Evolutionary conservation across 2,888 invertebrate species (phyloP).

Genomic region (Aradus depressus): DNA sequence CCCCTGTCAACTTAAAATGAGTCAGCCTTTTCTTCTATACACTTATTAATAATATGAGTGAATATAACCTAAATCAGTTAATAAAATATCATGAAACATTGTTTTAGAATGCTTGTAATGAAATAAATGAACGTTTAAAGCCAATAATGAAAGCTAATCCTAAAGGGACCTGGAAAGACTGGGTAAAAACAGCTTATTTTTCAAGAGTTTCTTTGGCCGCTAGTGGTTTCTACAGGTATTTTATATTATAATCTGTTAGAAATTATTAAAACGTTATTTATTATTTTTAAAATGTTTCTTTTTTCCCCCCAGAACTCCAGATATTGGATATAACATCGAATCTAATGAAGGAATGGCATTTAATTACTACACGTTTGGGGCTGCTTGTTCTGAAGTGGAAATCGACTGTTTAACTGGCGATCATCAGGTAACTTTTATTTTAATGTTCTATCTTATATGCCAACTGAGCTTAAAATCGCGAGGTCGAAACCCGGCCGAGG

Average conservation of each 20-base stretch:
- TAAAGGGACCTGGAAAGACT: constrained; percentile 69
- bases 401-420: constrained; percentile 91
- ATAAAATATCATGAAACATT: too few species aligned
- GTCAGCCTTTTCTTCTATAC: too few species aligned
- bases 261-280: neutral
- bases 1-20: too few species aligned
- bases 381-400: constrained; percentile 78
- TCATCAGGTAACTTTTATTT: constrained; percentile 52
- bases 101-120: constrained; percentile 61
- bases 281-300: neutral
- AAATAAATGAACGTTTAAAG: constrained; percentile 56
- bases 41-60: too few species aligned
- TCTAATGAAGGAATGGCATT: constrained; percentile 62
- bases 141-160: constrained; percentile 66
- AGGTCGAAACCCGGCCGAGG: too few species aligned
- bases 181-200: constrained; percentile 66
- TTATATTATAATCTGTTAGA: neutral
- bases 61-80: too few species aligned
- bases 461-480: too few species aligned
- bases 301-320: constrained; percentile 46
- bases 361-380: constrained; percentile 79
- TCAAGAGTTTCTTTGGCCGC: constrained; percentile 68
- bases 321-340: constrained; percentile 52
- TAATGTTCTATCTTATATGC: too few species aligned
- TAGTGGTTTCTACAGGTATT: constrained; percentile 59